Base-by-base conservation (phyloP, 2,888 invertebrate genomes). In the Habrosyne pyritoides region DNA sequence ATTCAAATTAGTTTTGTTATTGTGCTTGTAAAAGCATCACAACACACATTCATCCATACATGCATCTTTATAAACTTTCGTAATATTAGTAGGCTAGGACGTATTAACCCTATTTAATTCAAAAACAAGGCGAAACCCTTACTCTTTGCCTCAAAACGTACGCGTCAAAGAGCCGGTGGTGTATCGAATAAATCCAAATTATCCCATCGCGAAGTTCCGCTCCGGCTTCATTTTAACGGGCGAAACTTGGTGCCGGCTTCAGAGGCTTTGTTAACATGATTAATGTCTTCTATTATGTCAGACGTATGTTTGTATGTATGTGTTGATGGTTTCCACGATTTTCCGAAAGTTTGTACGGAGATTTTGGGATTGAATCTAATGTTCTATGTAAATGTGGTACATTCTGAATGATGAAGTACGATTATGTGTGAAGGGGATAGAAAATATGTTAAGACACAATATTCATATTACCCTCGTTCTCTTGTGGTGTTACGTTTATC, bases 181-280 rank as follows among this genome's bases (percentile, higher is more conserved):
- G 50, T 53, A 33, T 54, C 59, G 61, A 64, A 66, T 60, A 66
- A 61, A 64, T 62, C 64, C 57, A 64, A 50, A 66, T 63, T 59
- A 61, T 46, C 52, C 54, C 52, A 56, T 54, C 57, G 56, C 53
- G 54, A 30, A 30, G 58, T 57, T 61, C 55, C 53, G 48, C 47
- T 55, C 52, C 55, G 54, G 59, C 60, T 60, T 55, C 48, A 63
- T 63, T 67, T 54, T 28, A 50, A 28, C 50, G 18, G n/a, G 53
- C 53, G 50, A 60, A 66, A 67, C 61, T 67, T 67, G 48, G 57
- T 47, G 53, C 64, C 59, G 63, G 46, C 53, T 55, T 57, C 18
- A 18, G 54, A 56, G 64, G 60, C 53, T 64, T 63, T 64, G 59
- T 66, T 21, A 53, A 30, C 60, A 59, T 68, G 66, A 68, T 68